Conservation (phyloP, 1,140 invertebrate genomes). For the Drosophila jambulina region DNA sequence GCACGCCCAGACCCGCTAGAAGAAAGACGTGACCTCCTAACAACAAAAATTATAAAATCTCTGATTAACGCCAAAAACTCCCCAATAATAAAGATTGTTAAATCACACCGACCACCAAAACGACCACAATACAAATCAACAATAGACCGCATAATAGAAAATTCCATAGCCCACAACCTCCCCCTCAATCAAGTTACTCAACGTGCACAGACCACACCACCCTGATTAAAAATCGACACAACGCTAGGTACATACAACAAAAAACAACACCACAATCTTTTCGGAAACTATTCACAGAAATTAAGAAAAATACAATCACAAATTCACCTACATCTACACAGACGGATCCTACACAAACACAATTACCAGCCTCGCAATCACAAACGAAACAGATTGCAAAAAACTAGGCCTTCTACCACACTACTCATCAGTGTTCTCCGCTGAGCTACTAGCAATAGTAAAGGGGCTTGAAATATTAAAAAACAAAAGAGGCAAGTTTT, state of each 20-base stretch:
- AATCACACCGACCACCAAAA: background rate
- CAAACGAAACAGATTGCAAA: no score
- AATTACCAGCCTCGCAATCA: background rate
- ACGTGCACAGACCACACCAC: background rate
- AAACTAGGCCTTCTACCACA: no score
- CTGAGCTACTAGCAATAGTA: no score
- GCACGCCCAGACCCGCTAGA: background rate
- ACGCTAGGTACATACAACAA: background rate
- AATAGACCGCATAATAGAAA: constrained; percentile 12
- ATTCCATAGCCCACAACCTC: constrained; percentile 7
- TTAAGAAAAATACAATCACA: background rate
- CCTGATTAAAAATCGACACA: constrained; percentile 2
- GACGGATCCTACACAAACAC: background rate
- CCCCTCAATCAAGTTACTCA: background rate
- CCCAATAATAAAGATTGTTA: constrained; percentile 2
- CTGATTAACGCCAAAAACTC: no score
- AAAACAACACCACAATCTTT: no score
- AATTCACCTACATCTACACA: background rate
- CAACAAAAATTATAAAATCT: background rate
- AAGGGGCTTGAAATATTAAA: no score
- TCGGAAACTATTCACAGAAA: no score
- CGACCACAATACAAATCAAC: background rate
- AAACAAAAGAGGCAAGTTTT: no score
- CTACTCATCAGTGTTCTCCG: no score
- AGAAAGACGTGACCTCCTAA: background rate